A percentile compares a stretch with the other conserved stretches of the same genome.
Evolutionary conservation across 2,888 invertebrate species (phyloP).

Genomic region (Ormyrus thymus): DNA sequence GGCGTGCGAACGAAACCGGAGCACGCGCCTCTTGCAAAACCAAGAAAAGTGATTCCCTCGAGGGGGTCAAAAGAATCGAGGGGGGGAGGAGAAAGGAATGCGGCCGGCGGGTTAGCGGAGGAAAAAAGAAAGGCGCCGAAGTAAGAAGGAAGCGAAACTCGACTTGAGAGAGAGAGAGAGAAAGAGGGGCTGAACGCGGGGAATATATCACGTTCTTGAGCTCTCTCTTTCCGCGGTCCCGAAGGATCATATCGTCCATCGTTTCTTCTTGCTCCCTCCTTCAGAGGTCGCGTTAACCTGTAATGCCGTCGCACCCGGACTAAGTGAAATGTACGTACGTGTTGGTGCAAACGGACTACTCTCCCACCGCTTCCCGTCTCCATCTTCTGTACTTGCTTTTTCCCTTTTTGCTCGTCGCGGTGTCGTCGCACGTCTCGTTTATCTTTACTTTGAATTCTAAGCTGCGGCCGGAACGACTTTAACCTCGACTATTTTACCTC

Average conservation of each 20-base stretch:
- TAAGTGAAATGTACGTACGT: constrained; percentile 65
- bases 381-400: no score
- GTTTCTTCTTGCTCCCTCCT: constrained; percentile 42
- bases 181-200: background rate
- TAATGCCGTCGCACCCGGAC: constrained; percentile 44
- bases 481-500: no score
- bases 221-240: constrained; percentile 51
- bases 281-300: constrained; percentile 13
- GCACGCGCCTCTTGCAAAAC: constrained; percentile 50
- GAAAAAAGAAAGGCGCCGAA: constrained; percentile 54
- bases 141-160: constrained; percentile 28
- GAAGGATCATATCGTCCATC: constrained; percentile 62
- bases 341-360: constrained; percentile 52
- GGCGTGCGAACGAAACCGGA: constrained; percentile 40
- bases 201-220: constrained; percentile 56
- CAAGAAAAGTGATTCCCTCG: constrained; percentile 61
- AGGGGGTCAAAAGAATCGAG: constrained; percentile 39
- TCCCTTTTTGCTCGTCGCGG: no score
- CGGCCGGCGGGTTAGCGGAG: background rate
- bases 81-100: background rate
- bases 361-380: background rate
- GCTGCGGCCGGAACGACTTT: no score
- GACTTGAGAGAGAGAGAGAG: background rate
- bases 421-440: no score
- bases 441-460: no score